phyloP scores from a whole-genome alignment of 2,797 vertebrate genomes.

The Nyctibius grandis region DNA sequence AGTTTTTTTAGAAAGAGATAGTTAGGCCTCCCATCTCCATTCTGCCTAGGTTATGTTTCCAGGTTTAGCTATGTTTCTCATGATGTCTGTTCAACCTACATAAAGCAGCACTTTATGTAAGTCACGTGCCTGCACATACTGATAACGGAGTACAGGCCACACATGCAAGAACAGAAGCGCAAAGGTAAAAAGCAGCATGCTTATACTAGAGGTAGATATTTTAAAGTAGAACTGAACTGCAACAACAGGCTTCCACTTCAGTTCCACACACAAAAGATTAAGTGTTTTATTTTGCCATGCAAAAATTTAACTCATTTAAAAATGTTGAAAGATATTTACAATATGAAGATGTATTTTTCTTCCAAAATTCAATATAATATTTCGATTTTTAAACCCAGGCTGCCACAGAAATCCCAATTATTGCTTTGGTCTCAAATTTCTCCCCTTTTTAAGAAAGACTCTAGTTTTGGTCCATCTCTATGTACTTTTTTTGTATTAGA shows the following conservation, averaged over 20 bases:
- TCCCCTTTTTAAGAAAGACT: neutral
- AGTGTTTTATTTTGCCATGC: neutral
- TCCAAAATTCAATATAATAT: neutral
- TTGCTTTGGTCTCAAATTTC: neutral
- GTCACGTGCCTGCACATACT: neutral
- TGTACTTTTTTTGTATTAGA: neutral
- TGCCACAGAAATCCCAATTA: neutral
- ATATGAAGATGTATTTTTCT: neutral
- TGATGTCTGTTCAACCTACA: no score
- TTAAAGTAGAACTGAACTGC: neutral
- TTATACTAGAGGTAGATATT: neutral
- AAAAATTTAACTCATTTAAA: neutral
- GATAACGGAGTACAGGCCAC: neutral
- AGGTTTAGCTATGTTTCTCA: neutral
- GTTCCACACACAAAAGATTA: neutral
- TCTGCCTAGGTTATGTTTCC: neutral
- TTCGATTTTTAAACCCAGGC: neutral
- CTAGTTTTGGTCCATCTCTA: neutral
- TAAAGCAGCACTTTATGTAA: neutral
- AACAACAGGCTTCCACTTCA: neutral
- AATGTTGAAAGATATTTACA: fast-evolving
- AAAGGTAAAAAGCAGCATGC: neutral
- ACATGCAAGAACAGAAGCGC: fast-evolving
- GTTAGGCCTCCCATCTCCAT: neutral
- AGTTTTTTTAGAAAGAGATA: neutral